phyloP scores from a whole-genome alignment of 2,888 invertebrate genomes.

The Caradrina kadenii region DNA sequence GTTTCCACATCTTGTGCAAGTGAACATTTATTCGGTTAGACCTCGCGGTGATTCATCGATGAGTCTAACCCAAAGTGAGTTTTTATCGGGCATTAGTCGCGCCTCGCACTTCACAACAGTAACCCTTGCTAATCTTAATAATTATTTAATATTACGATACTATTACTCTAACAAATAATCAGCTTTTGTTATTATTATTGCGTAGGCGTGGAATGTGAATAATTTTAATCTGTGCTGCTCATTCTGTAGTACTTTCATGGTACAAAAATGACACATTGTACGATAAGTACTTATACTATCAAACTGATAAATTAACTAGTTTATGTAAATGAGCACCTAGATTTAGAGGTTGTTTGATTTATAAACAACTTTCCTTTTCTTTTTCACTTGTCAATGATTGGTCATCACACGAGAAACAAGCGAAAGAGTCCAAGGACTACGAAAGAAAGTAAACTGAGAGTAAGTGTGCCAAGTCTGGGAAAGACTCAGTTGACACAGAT shows the following conservation, averaged over 20 bases:
- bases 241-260: slow-evolving; percentile 36
- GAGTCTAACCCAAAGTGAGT: slow-evolving; percentile 88
- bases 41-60: slow-evolving; percentile 87
- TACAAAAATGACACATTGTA: slow-evolving; percentile 44
- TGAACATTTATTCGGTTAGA: slow-evolving; percentile 85
- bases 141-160: slow-evolving; percentile 34
- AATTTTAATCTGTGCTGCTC: slow-evolving; percentile 40
- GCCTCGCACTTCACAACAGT: slow-evolving; percentile 56
- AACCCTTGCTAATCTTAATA: slow-evolving; percentile 45
- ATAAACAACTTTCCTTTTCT: slow-evolving; percentile 83
- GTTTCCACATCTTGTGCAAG: slow-evolving; percentile 86
- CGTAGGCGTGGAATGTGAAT: slow-evolving; percentile 25
- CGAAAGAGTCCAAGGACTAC: slow-evolving; percentile 80
- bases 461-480: slow-evolving; percentile 75
- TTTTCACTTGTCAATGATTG: slow-evolving; percentile 67
- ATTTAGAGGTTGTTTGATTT: slow-evolving; percentile 70
- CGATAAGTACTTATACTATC: slow-evolving; percentile 37
- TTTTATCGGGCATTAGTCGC: slow-evolving; percentile 85
- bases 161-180: slow-evolving; percentile 33
- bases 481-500: slow-evolving; percentile 77
- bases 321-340: slow-evolving; percentile 72
- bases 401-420: slow-evolving; percentile 69
- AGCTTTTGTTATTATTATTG: slow-evolving; percentile 40
- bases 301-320: slow-evolving; percentile 59
- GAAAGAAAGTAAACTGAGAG: slow-evolving; percentile 77